Evolutionary conservation across 2,888 invertebrate species (phyloP), one percentile per base, ranked within the genome.

Genomic region (Agriopis aurantiaria): DNA sequence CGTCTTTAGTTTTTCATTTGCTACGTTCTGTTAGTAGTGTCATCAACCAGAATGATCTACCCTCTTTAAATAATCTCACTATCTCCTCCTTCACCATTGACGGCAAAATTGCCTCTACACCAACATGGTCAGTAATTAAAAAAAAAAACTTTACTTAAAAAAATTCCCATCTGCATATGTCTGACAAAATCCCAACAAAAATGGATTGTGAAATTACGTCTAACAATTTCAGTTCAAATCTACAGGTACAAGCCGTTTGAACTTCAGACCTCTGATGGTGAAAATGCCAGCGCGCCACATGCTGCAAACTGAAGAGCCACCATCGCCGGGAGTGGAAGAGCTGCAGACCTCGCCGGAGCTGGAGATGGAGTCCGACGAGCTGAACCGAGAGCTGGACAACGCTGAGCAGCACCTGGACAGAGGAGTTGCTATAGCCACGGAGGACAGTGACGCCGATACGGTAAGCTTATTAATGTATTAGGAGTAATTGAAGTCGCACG

Each of bases 391-490:
- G 73, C 77, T 94, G 65, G 82, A 86, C 51, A 85, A 85, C 56
- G 92, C 88, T 63, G 92, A 93, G 72, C 86, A 86, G 46, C 91
- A 90, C 52, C 80, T 93, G 70, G 86, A 91, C 7, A 87, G 84
- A 69, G 91, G 85, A 41, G 88, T 89, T 4, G 87, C 91, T 45
- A 88, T 94, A 66, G 95, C 94, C 23, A 88, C 89, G 0, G 92
- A 91, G 64, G 95, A 95, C 74, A 93, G 92, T 67, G 94, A 94
- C 74, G 88, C 85, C 51, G 93, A 94, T 48, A 91, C 91, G 86
- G 94, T 94, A 76, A 89, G 92, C 87, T 48, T 46, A n/a, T 46
- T 9, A 8, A 23, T 33, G 46, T 17, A 57, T 57, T 17, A 45
- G 33, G 33, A 33, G 33, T 33, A 33, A 33, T 33, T 1, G 4